Conservation (phyloP, 1,140 invertebrate genomes). For the Drosophila auraria region DNA sequence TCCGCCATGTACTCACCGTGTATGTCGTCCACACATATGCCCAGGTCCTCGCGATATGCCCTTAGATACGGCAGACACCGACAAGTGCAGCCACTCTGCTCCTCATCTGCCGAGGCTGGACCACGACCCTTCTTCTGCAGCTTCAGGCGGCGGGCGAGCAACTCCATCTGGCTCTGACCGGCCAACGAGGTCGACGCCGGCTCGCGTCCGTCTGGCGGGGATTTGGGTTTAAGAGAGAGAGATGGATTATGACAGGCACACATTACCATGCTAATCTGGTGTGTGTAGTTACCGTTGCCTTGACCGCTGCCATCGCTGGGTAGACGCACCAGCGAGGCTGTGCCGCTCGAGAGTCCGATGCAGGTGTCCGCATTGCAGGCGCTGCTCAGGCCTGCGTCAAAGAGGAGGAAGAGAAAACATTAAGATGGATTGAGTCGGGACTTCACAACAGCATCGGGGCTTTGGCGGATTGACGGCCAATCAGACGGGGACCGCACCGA, state of each 20-base stretch:
- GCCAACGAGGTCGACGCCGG: conserved; percentile 57
- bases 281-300: conserved; percentile 65
- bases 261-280: conserved; percentile 60
- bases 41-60: conserved; percentile 89
- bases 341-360: conserved; percentile 86
- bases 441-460: conserved; percentile 58
- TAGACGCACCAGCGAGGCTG: conserved; percentile 77
- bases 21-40: conserved; percentile 90
- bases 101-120: not conserved
- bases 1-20: conserved; percentile 87
- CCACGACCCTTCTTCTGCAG: conserved; percentile 56
- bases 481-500: conserved; percentile 37
- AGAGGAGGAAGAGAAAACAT: conserved; percentile 24
- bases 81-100: conserved; percentile 86
- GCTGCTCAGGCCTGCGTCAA: conserved; percentile 63
- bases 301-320: conserved; percentile 34
- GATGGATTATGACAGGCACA: conserved; percentile 56
- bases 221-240: conserved; percentile 7
- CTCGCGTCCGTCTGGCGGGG: conserved; percentile 50
- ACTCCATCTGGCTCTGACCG: conserved; percentile 57
- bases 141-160: conserved; percentile 66
- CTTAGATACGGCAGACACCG: conserved; percentile 88
- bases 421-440: conserved; percentile 68
- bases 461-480: conserved; percentile 56
- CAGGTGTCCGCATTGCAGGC: conserved; percentile 85